Evolutionary conservation across 2,113 vertebrate species (phyloP).

Genomic region (Climacteris rufus): DNA sequence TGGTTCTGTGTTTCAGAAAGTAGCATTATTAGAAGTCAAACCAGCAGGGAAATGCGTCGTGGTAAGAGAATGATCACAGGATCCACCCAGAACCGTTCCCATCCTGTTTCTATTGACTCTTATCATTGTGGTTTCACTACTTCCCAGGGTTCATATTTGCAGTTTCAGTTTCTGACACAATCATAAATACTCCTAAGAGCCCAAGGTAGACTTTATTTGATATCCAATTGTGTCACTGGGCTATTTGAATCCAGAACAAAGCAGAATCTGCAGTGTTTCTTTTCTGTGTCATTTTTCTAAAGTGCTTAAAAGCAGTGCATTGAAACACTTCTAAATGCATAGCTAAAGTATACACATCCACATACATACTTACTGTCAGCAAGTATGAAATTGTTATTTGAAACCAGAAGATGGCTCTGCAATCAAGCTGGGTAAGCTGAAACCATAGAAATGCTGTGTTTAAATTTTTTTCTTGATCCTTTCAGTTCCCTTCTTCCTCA

Average conservation of each 20-base stretch:
- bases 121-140: neutral
- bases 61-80: neutral
- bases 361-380: neutral
- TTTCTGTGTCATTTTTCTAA: neutral
- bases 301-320: neutral
- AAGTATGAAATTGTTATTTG: slow-evolving; percentile 10
- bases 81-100: neutral
- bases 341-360: neutral
- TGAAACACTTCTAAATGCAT: neutral
- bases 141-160: neutral
- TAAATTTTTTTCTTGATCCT: neutral
- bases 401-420: slow-evolving; percentile 61
- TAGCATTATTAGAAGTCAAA: neutral
- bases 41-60: neutral
- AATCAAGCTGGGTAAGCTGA: slow-evolving; percentile 34
- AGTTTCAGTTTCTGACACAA: neutral
- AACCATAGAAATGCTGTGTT: neutral
- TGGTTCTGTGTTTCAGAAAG: neutral
- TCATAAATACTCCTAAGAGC: neutral
- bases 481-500: neutral
- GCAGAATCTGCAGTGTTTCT: neutral
- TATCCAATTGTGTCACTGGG: neutral
- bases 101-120: neutral
- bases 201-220: neutral
- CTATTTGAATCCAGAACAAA: neutral